Percentiles rank a stretch among this genome's conserved stretches.
These are phyloP conservation scores for Limnothrissa miodon DNA, from an alignment of 2,113 vertebrate species.

Conservation along the genomic window DNA sequence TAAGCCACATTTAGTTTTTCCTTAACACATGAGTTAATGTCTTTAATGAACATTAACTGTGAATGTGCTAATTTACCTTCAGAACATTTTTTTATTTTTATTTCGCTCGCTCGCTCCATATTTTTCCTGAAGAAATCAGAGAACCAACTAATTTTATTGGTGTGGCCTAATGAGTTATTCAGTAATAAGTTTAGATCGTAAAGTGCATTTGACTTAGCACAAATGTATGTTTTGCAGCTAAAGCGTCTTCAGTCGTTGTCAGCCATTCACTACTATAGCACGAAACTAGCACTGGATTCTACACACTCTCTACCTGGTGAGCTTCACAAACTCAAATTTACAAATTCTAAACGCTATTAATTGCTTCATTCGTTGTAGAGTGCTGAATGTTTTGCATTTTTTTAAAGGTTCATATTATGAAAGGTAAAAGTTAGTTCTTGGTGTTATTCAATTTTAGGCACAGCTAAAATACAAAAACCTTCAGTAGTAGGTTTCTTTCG, in stretches of 20 bases:
- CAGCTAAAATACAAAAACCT: background rate
- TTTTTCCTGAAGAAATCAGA: no score
- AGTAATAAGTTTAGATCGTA: no score
- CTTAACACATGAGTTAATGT: no score
- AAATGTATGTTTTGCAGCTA: slow-evolving; percentile 51
- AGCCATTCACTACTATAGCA: slow-evolving; percentile 47
- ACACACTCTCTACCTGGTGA: slow-evolving; percentile 53
- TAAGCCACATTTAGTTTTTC: no score
- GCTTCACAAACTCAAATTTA: background rate
- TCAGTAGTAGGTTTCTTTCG: background rate
- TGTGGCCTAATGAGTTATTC: no score
- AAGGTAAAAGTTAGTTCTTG: background rate
- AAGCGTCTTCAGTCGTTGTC: slow-evolving; percentile 51
- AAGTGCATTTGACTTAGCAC: background rate
- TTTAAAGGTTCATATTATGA: background rate
- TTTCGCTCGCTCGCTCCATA: no score
- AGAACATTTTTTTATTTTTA: no score
- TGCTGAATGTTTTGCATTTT: no score
- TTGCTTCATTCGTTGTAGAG: background rate
- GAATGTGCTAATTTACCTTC: no score
- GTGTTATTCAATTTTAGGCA: background rate
- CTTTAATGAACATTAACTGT: no score
- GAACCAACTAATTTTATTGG: no score
- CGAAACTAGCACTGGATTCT: slow-evolving; percentile 35
- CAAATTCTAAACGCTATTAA: background rate